A percentile compares a stretch with the other conserved stretches of the same genome.
These are phyloP conservation scores for Phoenicopterus ruber DNA, from an alignment of 2,113 vertebrate species.

Conservation along the genomic window DNA sequence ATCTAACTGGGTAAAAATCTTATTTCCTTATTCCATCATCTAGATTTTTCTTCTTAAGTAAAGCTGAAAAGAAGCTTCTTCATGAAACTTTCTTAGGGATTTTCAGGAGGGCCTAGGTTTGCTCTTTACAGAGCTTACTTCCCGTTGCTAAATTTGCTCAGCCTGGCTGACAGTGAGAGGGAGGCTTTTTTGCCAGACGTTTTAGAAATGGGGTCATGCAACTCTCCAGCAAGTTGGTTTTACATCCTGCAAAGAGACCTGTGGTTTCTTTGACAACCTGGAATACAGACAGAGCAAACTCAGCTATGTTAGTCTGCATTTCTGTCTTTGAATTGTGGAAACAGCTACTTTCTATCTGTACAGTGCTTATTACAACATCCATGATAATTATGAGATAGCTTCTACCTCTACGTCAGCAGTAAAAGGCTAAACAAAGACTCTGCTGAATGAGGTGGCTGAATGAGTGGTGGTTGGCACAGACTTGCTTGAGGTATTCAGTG, in stretches of 20 bases:
- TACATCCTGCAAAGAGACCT: background rate
- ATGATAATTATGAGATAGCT: background rate
- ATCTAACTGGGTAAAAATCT: background rate
- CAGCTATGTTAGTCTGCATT: background rate
- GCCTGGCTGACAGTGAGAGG: background rate
- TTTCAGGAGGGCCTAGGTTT: background rate
- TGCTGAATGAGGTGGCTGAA: background rate
- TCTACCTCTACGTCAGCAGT: background rate
- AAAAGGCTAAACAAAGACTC: background rate
- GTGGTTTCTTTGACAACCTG: conserved; percentile 25
- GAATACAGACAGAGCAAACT: background rate
- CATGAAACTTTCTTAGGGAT: background rate
- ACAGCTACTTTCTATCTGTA: background rate
- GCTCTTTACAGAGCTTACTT: background rate
- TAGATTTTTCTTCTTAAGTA: background rate
- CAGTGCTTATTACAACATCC: background rate
- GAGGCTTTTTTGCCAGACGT: background rate
- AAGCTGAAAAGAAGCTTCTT: background rate
- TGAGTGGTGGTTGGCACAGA: background rate
- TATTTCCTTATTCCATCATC: background rate
- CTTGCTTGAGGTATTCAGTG: background rate
- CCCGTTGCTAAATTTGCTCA: background rate
- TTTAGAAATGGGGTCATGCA: conserved; percentile 16
- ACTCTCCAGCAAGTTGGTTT: background rate
- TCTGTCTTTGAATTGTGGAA: background rate